Evolutionary conservation across 2,888 invertebrate genomes (phyloP), one percentile per base, ranked within the genome.

Genomic region (Helicoverpa assulta): DNA sequence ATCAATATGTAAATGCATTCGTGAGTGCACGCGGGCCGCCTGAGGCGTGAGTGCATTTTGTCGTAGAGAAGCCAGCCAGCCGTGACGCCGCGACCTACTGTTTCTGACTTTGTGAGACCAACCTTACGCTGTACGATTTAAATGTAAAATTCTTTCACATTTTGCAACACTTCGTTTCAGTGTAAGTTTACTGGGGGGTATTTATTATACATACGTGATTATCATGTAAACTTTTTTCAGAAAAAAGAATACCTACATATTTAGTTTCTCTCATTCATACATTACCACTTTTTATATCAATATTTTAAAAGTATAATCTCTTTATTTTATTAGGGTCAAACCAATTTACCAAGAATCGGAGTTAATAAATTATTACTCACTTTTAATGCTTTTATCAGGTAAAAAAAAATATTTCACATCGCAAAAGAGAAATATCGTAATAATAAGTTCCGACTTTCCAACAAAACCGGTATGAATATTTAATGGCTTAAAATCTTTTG

Each of bases 1-100:
- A 94, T 93, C 94, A 92, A 94, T 94, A 94, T 93, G 93, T 94
- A 93, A 93, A 94, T 94, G 93, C 90, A 91, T 86, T 90, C 89
- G 89, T 87, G 91, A 93, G 91, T 91, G 91, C 89, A 86, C 84
- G 83, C 86, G 85, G 85, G 81, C 76, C 79, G 86, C 83, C 82
- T 80, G 84, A 88, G 89, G 90, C 91, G 91, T 89, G 92, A 93
- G 93, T 94, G 93, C 93, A 93, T 93, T 93, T 93, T 93, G 93
- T 93, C 93, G 93, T 92, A 92, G 90, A 88, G 86, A 81, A 88
- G 80, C 84, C 89, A 87, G 88, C 85, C 88, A 85, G 80, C 82
- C 88, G 88, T 86, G 84, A 81, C 84, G 87, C 78, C 78, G 73
- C 85, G 87, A 88, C 86, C 90, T 83, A 87, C 83, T 91, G 89